Evolutionary conservation across 2,797 vertebrate genomes (phyloP), one percentile per base, ranked within the genome.

Genomic region (Falco columbarius): DNA sequence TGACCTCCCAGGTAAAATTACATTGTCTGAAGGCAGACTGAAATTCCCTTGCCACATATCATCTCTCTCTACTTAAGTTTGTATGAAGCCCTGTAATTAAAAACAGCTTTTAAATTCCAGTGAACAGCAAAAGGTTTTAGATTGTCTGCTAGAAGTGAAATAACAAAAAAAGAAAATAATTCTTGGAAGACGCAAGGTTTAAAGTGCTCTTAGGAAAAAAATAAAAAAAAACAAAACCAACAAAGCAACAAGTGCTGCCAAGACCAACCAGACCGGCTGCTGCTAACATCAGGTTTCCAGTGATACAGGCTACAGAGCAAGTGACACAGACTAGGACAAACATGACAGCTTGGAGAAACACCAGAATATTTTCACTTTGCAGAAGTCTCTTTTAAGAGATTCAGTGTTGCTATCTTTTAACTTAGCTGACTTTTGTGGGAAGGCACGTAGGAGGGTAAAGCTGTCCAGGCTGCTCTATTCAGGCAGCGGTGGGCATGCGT

Each of bases 401-500:
- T 19, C 27, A 16, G 26, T 54, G 17, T 42, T 15, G 6, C 30
- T 32, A 1, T 21, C 13, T 51, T 56, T 76, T 54, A 54, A 59
- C 9, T 44, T 59, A 30, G 6, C 55, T 63, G 55, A 22, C 30
- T 55, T 20, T 32, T n/a, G 8, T 42, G 18, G 18, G 42, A 66
- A 59, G 84, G 22, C 14, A 54, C 0, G 1, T 11, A 20, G 27
- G 51, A 81, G 9, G 7, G 24, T 3, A 84, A 75, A 42, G 40
- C 42, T 51, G 12, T 32, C 18, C 27, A 75, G 36, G 24, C 6
- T 87, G 12, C 18, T 19, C 0, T 5, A 36, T 10, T 19, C 0
- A 0, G 8, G 20, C 1, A 2, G 14, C 2, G 5, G 20, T 56
- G 30, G 52, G 3, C 29, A 32, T 11, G 7, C 4, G 27, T 32